Conservation (phyloP, 2,888 invertebrate species). For the Pilophorus perplexus region DNA sequence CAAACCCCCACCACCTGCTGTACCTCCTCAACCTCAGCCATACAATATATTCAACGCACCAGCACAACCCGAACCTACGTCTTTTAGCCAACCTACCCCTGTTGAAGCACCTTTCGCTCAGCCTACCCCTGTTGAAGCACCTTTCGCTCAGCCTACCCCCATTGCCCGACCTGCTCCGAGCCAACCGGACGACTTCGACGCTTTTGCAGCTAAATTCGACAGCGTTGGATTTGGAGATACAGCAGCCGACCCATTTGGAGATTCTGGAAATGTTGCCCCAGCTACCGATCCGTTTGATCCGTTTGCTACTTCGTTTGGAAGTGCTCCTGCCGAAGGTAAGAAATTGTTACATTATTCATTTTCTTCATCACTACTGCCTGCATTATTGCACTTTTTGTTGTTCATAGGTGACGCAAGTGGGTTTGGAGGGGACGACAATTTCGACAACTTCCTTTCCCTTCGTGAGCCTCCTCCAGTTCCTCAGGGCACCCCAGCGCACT, state of each 20-base stretch:
- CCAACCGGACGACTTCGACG: constrained; percentile 69
- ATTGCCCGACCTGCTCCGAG: constrained; percentile 1
- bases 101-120: constrained; percentile 46
- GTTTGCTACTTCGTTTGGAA: constrained; percentile 42
- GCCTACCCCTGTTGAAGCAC: constrained; percentile 46
- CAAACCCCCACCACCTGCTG: neutral
- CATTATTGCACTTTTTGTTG: no score
- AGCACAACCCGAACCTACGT: neutral
- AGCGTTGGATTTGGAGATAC: constrained; percentile 57
- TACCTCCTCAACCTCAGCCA: constrained; percentile 7
- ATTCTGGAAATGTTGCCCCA: constrained; percentile 46
- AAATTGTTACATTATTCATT: neutral
- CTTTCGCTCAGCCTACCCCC: constrained; percentile 45
- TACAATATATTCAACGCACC: constrained; percentile 25
- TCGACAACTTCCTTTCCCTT: constrained; percentile 62
- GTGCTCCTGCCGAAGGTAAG: neutral
- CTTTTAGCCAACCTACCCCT: constrained; percentile 45
- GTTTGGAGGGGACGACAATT: constrained; percentile 68
- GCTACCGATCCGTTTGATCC: constrained; percentile 55
- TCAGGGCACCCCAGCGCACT: constrained; percentile 64
- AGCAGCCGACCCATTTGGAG: constrained; percentile 41
- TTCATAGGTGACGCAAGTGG: constrained; percentile 51
- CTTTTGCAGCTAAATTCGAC: constrained; percentile 86
- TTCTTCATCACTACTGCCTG: neutral
- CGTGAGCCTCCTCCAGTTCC: constrained; percentile 59